A percentile compares a stretch with the other conserved stretches of the same genome.
These are phyloP conservation scores for Acanthurus lineatus DNA, from an alignment of 2,797 vertebrate species.

Conservation along the genomic window DNA sequence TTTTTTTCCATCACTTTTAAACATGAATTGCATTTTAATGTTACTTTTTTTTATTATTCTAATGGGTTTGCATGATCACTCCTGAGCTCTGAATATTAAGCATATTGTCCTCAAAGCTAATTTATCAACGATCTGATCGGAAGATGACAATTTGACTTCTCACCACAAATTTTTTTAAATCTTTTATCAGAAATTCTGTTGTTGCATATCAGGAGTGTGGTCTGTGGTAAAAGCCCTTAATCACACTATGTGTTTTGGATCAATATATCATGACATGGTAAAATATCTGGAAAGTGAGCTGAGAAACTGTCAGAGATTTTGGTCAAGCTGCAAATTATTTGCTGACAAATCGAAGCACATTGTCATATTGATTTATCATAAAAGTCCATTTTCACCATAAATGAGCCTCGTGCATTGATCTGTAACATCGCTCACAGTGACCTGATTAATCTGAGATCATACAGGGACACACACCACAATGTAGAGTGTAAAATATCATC, in stretches of 20 bases:
- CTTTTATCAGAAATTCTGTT: no score
- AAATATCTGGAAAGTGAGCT: no score
- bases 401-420: neutral
- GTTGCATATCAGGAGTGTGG: no score
- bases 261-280: no score
- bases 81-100: neutral
- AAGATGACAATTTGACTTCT: neutral
- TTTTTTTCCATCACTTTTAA: conserved; percentile 39
- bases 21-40: conserved; percentile 1
- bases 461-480: neutral
- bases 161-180: neutral
- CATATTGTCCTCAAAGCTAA: neutral
- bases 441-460: no score
- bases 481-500: neutral
- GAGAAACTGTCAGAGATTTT: no score
- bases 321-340: neutral
- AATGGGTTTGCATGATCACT: neutral
- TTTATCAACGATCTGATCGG: neutral
- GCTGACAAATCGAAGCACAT: neutral
- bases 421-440: neutral
- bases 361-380: neutral
- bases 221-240: no score
- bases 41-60: neutral
- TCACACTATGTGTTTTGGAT: no score
- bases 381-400: neutral